Conservation (phyloP, 2,888 invertebrate genomes). For the Agriopis leucophaearia region DNA sequence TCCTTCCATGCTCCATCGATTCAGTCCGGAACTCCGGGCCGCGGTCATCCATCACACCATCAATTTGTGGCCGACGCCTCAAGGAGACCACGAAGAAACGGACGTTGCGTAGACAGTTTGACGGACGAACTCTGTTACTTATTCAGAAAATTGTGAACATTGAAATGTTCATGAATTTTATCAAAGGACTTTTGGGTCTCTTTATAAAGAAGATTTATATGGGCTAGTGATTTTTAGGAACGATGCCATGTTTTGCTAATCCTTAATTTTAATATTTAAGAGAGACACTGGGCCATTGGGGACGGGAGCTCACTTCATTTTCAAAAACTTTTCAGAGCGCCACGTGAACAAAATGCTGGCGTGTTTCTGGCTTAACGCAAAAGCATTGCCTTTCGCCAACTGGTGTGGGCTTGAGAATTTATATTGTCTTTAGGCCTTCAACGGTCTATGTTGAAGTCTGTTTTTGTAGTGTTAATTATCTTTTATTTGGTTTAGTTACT, state of each 20-base stretch:
- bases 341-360: no score
- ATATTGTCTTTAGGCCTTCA: no score
- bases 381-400: no score
- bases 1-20: conserved; percentile 29
- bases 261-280: neutral
- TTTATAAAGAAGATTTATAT: neutral
- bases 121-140: neutral
- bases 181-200: neutral
- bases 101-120: conserved; percentile 11
- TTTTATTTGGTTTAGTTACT: no score
- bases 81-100: conserved; percentile 8
- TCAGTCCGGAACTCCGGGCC: conserved; percentile 14
- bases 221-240: neutral
- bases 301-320: no score
- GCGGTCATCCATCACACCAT: conserved; percentile 49
- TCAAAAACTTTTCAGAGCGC: no score
- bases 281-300: neutral
- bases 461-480: no score
- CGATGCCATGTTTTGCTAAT: neutral
- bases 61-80: conserved; percentile 40
- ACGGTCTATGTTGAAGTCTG: no score
- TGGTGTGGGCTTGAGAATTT: no score
- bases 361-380: no score
- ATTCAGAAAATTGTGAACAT: neutral
- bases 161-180: neutral